Conservation (phyloP, 1,140 invertebrate species). For the Drepana arcuata region DNA sequence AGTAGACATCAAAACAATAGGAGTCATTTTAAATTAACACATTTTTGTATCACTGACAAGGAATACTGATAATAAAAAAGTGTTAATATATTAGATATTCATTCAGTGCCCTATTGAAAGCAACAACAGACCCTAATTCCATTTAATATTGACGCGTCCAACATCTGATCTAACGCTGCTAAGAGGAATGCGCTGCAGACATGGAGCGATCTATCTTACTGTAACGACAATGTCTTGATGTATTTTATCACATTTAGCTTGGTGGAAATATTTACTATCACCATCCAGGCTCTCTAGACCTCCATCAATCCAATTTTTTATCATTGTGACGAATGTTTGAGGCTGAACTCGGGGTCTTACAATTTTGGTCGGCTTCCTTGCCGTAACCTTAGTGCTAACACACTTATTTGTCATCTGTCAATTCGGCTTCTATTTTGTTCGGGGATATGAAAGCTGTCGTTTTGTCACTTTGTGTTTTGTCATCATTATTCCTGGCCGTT, state of each 20-base stretch:
- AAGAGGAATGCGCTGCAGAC: slow-evolving; percentile 52
- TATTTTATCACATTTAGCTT: slow-evolving; percentile 65
- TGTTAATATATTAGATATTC: too few species aligned
- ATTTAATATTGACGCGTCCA: slow-evolving; percentile 21
- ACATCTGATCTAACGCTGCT: slow-evolving; percentile 46
- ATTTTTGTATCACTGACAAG: too few species aligned
- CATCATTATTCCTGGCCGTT: slow-evolving; percentile 62
- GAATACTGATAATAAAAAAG: too few species aligned
- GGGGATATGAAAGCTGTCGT: slow-evolving; percentile 61
- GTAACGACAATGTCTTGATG: slow-evolving; percentile 66
- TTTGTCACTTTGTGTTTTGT: slow-evolving; percentile 47
- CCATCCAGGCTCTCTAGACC: slow-evolving; percentile 25
- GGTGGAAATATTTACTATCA: slow-evolving; percentile 58
- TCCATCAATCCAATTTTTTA: background rate
- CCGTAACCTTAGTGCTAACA: slow-evolving; percentile 55
- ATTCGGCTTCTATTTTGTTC: slow-evolving; percentile 66
- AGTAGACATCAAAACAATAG: too few species aligned
- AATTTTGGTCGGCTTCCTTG: slow-evolving; percentile 25
- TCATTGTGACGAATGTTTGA: slow-evolving; percentile 1
- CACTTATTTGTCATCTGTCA: slow-evolving; percentile 70
- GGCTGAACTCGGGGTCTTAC: slow-evolving; percentile 19
- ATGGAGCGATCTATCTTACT: slow-evolving; percentile 52
- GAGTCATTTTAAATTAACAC: too few species aligned
- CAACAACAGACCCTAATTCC: slow-evolving; percentile 37
- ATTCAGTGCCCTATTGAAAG: slow-evolving; percentile 24